Evolutionary conservation across 2,797 vertebrate species (phyloP), one percentile per base, ranked within the genome.

Genomic region (Brachymystax lenok): DNA sequence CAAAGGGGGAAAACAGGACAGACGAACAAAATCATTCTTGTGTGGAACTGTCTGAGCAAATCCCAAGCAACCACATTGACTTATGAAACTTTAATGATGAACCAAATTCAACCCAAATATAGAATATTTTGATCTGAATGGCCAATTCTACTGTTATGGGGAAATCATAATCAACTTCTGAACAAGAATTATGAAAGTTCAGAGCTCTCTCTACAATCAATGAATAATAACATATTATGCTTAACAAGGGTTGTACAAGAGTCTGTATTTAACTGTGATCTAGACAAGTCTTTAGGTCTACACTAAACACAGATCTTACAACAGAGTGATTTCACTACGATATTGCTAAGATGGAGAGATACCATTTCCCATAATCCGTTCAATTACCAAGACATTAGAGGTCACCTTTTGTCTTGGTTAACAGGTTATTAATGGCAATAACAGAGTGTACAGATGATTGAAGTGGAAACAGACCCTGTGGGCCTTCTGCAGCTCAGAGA

Each of bases 341-440:
- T 61, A 10, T 8, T 61, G 21, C 64, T 67, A 16, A 17, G 16
- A 30, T 13, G 16, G 27, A 71, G 50, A 52, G 27, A 46, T 7
- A 16, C 24, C 21, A 52, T 24, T 71, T 71, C 46, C 8, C 70
- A 52, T 7, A 33, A 69, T 69, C 80, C 77, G 76, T 86, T 77
- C 84, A 82, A 83, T 77, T 77, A 85, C 79, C 87, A 78, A 78
- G 80, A 13, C 73, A 67, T 78, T 24, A 86, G 90, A 91, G 94
- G 93, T 95, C 92, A 94, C 92, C 92, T 93, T 90, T 88, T 82
- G 82, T 79, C 81, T 71, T 66, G 64, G 80, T 88, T 90, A 86
- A 84, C 76, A 69, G 82, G 86, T 91, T 93, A 93, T 95, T 95
- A 94, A 86, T 74, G 81, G 89, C 91, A 94, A 94, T 94, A 91